Base-by-base conservation (phyloP, 2,888 invertebrate genomes). In the Metopia argyrocephala region DNA sequence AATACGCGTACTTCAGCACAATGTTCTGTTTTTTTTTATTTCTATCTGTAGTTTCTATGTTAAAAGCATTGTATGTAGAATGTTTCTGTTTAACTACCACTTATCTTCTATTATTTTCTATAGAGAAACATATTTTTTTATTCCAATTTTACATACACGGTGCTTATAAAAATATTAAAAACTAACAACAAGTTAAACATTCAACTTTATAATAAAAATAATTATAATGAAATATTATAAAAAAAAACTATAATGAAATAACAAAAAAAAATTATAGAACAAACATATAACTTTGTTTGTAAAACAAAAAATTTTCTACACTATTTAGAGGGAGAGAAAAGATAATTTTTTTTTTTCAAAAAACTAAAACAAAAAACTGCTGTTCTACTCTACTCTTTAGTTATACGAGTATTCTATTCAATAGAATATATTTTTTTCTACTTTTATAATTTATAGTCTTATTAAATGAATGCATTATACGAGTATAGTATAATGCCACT, bases 61-160 rank as follows among this genome's bases (percentile, higher is more conserved):
- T 38, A 38, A 38, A 15, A 15, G n/a, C n/a, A n/a, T n/a, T 12
- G 38, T n/a, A n/a, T 38, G 38, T 3, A 31, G 64, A 62, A 68
- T 65, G 31, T 68, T 68, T 62, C 59, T 76, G 76, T 76, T 74
- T 54, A 69, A 18, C 64, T 52, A 57, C 64, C 73, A 74, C 76
- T 81, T 78, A 45, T 75, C 21, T 62, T 78, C 76, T 64, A 65
- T 78, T 76, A 68, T 27, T 20, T 56, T 46, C 5, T 54, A 25
- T n/a, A 15, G 48, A 48, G 56, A 65, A 31, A 31, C 31, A 31
- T n/a, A n/a, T n/a, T n/a, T n/a, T n/a, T n/a, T n/a, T n/a, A n/a
- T n/a, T n/a, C n/a, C n/a, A n/a, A n/a, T n/a, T n/a, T n/a, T n/a
- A n/a, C n/a, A n/a, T 2, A 15, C 38, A 1, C 3, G 3, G 2